Evolutionary conservation across 92 coral and sea anemone genomes (phyloP).

Genomic region (Phymanthus crucifer): DNA sequence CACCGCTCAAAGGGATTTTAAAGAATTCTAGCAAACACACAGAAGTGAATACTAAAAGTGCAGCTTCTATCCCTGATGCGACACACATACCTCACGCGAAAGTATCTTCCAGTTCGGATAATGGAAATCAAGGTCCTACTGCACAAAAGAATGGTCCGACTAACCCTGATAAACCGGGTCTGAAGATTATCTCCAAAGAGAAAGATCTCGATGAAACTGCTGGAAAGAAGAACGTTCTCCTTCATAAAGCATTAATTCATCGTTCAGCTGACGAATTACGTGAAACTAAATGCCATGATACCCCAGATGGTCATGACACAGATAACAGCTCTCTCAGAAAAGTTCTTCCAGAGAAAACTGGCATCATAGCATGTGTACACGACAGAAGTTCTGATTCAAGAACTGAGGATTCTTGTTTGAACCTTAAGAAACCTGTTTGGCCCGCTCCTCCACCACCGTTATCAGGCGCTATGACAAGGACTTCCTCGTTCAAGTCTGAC

Average conservation of each 20-base stretch:
- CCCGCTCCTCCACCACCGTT: conserved; percentile 52
- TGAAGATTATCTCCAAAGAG: neutral
- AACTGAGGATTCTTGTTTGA: neutral
- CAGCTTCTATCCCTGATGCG: neutral
- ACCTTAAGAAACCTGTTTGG: conserved; percentile 23
- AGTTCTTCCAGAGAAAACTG: neutral
- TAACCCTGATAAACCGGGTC: neutral
- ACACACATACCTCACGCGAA: neutral
- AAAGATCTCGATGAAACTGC: neutral
- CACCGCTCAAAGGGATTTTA: conserved; percentile 15
- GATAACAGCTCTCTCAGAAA: neutral
- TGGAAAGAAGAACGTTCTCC: neutral
- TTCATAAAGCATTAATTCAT: conserved; percentile 21
- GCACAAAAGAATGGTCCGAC: conserved; percentile 28
- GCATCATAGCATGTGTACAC: neutral
- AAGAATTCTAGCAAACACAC: conserved; percentile 6
- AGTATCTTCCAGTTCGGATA: neutral
- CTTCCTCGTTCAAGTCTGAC: neutral
- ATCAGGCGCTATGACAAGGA: neutral
- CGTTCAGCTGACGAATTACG: neutral
- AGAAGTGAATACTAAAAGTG: neutral
- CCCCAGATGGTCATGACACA: neutral
- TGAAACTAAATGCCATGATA: neutral
- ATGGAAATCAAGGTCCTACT: conserved; percentile 5
- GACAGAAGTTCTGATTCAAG: neutral